Evolutionary conservation across 2,113 vertebrate species (phyloP), one percentile per base, ranked within the genome.

Genomic region (Buteo buteo): DNA sequence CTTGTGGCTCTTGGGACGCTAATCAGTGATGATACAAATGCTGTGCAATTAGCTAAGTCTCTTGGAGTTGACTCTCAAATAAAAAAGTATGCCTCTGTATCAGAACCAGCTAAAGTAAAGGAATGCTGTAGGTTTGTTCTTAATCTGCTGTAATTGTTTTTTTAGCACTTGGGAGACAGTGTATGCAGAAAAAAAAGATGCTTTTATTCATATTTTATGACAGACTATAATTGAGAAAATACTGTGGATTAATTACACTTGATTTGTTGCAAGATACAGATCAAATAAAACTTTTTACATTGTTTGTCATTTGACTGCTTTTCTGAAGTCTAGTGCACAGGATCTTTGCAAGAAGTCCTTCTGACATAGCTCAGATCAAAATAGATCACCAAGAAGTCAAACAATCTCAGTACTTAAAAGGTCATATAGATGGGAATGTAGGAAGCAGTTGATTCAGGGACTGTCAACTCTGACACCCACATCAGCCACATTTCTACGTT

Each of bases 1-100:
- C 98, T 99, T 79, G 99, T 99, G 94, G 99, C 99, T 93, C 98
- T 99, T 97, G 99, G 99, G 96, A 99, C 99, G 13, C 98, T 99
- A 18, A 98, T 99, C 96, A 98, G 98, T 92, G 98, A 98, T 54
- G 99, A 99, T 97, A 93, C 94, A 95, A 99, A 98, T 62, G 99
- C 99, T 93, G 97, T 98, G 96, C 99, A 99, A 96, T 98, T 99
- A 98, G 99, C 99, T 74, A 99, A 98, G 95, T 99, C 99, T 70
- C 97, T 99, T 93, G 99, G 99, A 61, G 98, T 99, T 96, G 98
- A 98, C 90, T 98, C 99, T 96, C 99, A 99, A 98, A 99, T 99
- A 95, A 99, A 98, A 93, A 99, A 99, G 86, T 99, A 99, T 94
- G 97, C 98, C 47, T 98, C 98, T 55, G 98, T 99, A 77, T 98